A percentile compares a stretch with the other conserved stretches of the same genome.
Conservation (phyloP, 1,140 invertebrate genomes). For the Trachelipus rathkii region DNA sequence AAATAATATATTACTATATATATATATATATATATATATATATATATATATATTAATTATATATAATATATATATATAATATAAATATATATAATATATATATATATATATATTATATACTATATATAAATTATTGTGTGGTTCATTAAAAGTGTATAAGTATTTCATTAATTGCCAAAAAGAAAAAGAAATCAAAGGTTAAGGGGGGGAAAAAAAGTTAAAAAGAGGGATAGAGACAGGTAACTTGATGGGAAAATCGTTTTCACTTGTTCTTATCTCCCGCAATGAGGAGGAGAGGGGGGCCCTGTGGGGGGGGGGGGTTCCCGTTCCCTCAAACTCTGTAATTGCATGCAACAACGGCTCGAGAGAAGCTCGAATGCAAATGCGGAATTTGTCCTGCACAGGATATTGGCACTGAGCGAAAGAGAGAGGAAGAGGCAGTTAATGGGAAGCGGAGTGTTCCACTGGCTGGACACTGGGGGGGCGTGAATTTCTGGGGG, state of each 20-base stretch:
- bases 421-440: background rate
- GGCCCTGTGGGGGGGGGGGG: too few relatives aligned
- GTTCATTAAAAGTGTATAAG: background rate
- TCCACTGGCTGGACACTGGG: too few relatives aligned
- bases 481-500: too few relatives aligned
- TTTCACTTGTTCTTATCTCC: too few relatives aligned
- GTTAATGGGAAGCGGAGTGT: background rate
- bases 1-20: too few relatives aligned
- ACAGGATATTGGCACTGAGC: conserved; percentile 1
- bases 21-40: too few relatives aligned
- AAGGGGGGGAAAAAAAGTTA: too few relatives aligned
- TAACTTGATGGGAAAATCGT: too few relatives aligned
- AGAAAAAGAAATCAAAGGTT: background rate
- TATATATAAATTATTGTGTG: background rate
- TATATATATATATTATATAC: conserved; percentile 14
- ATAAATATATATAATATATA: conserved; percentile 8
- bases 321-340: background rate
- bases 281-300: too few relatives aligned
- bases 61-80: background rate
- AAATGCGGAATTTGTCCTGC: conserved; percentile 7
- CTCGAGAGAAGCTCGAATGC: background rate
- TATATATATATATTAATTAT: too few relatives aligned
- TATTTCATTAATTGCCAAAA: background rate
- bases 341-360: background rate
- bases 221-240: too few relatives aligned